Conservation (phyloP, 2,113 vertebrate species). For the Herpetotheres cachinnans region DNA sequence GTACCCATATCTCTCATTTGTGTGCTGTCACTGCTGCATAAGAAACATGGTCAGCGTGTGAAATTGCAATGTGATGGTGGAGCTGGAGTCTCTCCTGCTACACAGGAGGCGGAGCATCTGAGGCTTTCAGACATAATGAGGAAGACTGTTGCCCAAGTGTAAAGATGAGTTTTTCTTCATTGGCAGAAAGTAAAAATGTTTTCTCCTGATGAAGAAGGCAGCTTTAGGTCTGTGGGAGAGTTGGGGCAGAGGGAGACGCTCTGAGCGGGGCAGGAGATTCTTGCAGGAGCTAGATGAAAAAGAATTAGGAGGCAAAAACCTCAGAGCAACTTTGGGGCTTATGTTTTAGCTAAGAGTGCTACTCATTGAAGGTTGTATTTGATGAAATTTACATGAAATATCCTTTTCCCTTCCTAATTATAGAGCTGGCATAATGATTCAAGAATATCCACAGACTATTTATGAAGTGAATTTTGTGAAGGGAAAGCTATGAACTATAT, state of each 20-base stretch:
- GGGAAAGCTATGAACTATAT: neutral
- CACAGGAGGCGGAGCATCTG: neutral
- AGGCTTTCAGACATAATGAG: neutral
- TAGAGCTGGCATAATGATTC: neutral
- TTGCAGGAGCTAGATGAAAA: neutral
- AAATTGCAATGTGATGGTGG: neutral
- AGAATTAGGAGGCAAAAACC: neutral
- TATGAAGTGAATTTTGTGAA: neutral
- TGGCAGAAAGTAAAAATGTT: neutral
- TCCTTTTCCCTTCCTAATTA: neutral
- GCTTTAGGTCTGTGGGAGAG: neutral
- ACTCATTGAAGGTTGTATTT: neutral
- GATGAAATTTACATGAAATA: neutral
- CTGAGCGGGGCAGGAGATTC: neutral
- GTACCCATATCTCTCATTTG: neutral
- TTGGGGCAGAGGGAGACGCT: rapidly evolving
- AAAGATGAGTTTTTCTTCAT: neutral
- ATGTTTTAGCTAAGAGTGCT: neutral
- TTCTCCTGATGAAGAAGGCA: neutral
- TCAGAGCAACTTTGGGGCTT: neutral
- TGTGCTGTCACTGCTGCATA: neutral
- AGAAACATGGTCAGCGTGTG: neutral
- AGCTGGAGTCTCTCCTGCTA: neutral
- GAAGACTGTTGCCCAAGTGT: neutral
- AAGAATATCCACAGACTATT: neutral